Evolutionary conservation across 2,113 vertebrate genomes (phyloP).

Genomic region (Raja brachyura): DNA sequence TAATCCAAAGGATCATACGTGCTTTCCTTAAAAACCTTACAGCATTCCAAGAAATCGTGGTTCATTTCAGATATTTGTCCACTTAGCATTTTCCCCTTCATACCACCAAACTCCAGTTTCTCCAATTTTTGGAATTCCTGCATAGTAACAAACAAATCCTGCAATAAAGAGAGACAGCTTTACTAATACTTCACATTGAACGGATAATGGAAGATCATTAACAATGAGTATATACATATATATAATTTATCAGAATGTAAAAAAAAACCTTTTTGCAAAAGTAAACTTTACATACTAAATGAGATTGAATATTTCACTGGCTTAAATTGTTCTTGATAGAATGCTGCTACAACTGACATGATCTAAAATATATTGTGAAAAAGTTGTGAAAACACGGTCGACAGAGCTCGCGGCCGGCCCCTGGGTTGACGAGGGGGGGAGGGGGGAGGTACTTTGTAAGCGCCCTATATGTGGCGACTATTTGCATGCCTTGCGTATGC

Average conservation of each 20-base stretch:
- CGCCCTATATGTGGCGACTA: no score
- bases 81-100: constrained; percentile 57
- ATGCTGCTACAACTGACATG: background rate
- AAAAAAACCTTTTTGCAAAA: background rate
- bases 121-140: constrained; percentile 70
- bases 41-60: constrained; percentile 57
- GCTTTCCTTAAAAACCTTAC: constrained; percentile 56
- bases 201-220: background rate
- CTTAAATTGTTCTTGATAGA: background rate
- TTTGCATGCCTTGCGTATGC: no score
- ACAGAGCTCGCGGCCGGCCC: no score
- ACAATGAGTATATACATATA: background rate
- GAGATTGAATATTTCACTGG: background rate
- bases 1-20: constrained; percentile 52
- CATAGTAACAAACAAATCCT: constrained; percentile 61
- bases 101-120: constrained; percentile 65
- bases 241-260: no score
- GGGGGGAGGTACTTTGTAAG: no score
- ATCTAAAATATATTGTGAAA: background rate
- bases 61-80: constrained; percentile 54
- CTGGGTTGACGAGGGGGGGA: no score
- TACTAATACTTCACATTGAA: background rate
- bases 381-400: no score
- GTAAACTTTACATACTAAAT: no score
- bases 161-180: constrained; percentile 42